Base-by-base conservation (phyloP, 2,113 vertebrate species). In the Cinclus mexicanus region DNA sequence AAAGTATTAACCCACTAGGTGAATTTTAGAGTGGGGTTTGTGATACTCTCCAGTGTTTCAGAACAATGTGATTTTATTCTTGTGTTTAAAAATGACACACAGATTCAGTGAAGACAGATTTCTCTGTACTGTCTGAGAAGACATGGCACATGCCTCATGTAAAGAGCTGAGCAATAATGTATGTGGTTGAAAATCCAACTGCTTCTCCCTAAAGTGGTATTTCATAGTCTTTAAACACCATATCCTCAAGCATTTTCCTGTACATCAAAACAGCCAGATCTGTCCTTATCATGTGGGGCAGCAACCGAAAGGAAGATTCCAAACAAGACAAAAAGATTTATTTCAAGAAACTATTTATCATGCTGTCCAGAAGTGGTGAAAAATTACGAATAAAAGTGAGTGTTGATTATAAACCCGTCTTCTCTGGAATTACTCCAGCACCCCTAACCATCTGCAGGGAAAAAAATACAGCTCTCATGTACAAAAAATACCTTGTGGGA, bases 231-330 rank as follows among this genome's bases (percentile, higher is more conserved):
- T 60, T 44, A 24, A 83, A 37, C 20, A 72, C 4, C 47, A 86
- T 31, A 77, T 24, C 46, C 52, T 87, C 80, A 60, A 67, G 72
- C 74, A 65, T 89, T 75, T 83, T 84, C 56, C 39, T 64, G 19
- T 86, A 92, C 94, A 95, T 96, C 78, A 63, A 69, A 97, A 94
- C 78, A 90, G 79, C 24, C 55, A 93, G 74, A 77, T 93, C 78
- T 47, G 41, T 24, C 74, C 84, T 56, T 22, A 76, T 24, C 35
- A 26, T 15, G 12, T 20, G 23, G 24, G 20, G 74, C 56, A 83
- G 81, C 49, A 91, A 94, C n/a, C 37, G 35, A 61, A 61, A 85
- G 49, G 33, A 68, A 79, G 69, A 87, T 61, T 69, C 49, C 65
- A 89, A 79, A 72, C 29, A 60, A 89, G 78, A 81, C 47, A 60